These are phyloP conservation scores for Botia almorhae DNA, from an alignment of 2,797 vertebrate species.

Conservation along the genomic window DNA sequence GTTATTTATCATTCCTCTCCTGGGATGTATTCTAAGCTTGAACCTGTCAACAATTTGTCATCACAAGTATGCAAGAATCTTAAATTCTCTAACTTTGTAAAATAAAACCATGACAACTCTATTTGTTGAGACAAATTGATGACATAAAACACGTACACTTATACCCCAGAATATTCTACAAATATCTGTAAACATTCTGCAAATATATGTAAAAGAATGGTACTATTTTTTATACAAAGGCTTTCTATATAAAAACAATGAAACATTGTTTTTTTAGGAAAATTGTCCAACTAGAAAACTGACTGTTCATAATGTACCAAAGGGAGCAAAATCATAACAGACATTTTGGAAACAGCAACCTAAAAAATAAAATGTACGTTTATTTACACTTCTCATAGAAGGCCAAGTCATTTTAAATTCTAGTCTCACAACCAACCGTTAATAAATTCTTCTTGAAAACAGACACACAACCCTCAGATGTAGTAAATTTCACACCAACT, in stretches of 20 bases:
- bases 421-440: neutral
- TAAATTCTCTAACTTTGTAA: neutral
- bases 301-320: neutral
- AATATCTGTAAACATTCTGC: neutral
- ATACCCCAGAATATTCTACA: neutral
- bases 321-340: neutral
- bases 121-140: neutral
- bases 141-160: neutral
- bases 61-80: neutral
- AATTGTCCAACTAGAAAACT: neutral
- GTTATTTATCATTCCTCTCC: constrained; percentile 9
- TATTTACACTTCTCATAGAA: neutral
- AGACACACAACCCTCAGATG: constrained; percentile 4
- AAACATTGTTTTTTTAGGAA: neutral
- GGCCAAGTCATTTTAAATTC: neutral
- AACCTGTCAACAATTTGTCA: neutral
- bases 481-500: constrained; percentile 8
- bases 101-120: neutral
- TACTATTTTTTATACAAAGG: neutral
- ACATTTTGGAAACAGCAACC: neutral
- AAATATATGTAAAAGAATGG: neutral
- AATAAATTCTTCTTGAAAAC: neutral
- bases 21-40: neutral
- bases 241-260: neutral
- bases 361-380: neutral